phyloP scores from a whole-genome alignment of 1,140 invertebrate species.

The Micrasema longulum region DNA sequence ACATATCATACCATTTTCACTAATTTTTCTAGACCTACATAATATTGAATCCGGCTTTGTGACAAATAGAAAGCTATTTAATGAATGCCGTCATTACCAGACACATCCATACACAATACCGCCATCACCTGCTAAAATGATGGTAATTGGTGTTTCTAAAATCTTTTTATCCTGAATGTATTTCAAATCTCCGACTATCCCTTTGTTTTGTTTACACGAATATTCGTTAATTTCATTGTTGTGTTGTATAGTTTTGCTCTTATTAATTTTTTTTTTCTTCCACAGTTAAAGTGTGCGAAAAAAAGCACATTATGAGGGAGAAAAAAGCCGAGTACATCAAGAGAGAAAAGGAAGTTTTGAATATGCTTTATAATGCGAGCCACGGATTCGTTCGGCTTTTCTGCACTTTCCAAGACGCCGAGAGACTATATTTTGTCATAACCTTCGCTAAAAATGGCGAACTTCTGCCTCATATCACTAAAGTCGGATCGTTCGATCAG shows the following conservation, averaged over 20 bases:
- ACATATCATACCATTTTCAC: not conserved
- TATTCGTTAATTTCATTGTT: too few species aligned
- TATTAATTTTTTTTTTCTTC: constrained; percentile 57
- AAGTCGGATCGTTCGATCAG: constrained; percentile 90
- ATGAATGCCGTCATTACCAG: constrained; percentile 26
- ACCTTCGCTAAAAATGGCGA: constrained; percentile 96
- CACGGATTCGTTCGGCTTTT: constrained; percentile 93
- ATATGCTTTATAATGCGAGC: constrained; percentile 76
- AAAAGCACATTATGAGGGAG: constrained; percentile 91
- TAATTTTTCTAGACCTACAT: not conserved
- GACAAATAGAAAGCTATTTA: constrained; percentile 34
- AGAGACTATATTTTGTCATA: constrained; percentile 96
- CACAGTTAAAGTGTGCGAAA: constrained; percentile 96
- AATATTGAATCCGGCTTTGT: constrained; percentile 1
- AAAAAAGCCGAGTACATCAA: constrained; percentile 94
- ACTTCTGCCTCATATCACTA: constrained; percentile 90
- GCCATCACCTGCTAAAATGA: constrained; percentile 18
- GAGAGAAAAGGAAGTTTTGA: constrained; percentile 91
- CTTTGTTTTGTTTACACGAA: too few species aligned
- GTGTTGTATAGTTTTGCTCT: not conserved
- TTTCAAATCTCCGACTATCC: too few species aligned
- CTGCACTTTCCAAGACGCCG: constrained; percentile 96
- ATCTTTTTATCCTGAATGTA: constrained; percentile 9
- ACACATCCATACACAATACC: constrained; percentile 8
- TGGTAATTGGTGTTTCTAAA: constrained; percentile 24